Base-by-base conservation (phyloP, 2,888 invertebrate species). In the Coecobrya sp. region DNA sequence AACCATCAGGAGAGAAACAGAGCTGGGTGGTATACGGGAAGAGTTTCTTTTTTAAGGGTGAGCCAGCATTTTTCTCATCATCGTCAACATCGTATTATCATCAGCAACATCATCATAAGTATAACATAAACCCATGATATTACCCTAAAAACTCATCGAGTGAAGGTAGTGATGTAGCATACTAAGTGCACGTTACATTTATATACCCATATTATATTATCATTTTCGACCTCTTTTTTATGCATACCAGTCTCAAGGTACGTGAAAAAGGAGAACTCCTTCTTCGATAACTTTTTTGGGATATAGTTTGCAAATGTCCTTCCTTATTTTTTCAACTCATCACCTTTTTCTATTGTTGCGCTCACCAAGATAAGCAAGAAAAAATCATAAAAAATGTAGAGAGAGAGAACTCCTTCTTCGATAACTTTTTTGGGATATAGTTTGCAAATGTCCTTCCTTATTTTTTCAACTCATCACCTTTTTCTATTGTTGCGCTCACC, bases 121-220 rank as follows among this genome's bases (percentile, higher is more conserved):
- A 82, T 82, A 36, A 30, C 36, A 65, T 84, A 84, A 84, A 65
- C 84, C 65, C n/a, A 65, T 84, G 30, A 84, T 84, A 84, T 65
- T 36, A 84, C 84, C 42, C 22, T 65, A 30, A 81, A 81, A 81
- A 36, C n/a, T 30, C 30, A 30, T 81, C 81, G 45, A 79, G 52
- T 16, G 52, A 79, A 49, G n/a, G 79, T 79, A 25, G 25, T 10
- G n/a, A 0, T 8, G 13, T 45, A 16, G 79, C 25, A 79, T 25
- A 27, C 52, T 19, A 10, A 27, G 36, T n/a, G 25, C 30, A 30
- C 81, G 30, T 42, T 19, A 49, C 76, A 45, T 76, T 76, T 49
- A 76, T 22, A 30, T 81, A 10, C 22, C n/a, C 62, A 62, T 62
- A 25, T 42, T 55, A 27, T 25, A 45, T 59, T 52, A 79, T 49